Percentiles rank a stretch among this genome's conserved stretches.
These are phyloP conservation scores for Amblyornis subalaris DNA, from an alignment of 2,113 vertebrate species.

Conservation along the genomic window DNA sequence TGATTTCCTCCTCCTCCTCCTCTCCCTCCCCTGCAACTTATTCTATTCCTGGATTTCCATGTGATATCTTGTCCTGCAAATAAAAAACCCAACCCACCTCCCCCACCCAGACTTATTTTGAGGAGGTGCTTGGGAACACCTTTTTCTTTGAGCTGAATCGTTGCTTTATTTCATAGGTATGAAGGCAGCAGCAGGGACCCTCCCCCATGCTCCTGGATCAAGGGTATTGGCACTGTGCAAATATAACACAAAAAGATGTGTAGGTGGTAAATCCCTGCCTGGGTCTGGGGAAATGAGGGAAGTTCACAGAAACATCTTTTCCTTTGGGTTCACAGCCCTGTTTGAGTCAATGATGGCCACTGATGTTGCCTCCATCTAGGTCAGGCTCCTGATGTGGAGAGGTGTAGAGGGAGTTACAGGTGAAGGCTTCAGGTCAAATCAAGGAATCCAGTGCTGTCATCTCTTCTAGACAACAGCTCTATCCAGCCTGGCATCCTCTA, in stretches of 20 bases:
- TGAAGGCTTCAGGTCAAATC: background rate
- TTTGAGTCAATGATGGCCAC: background rate
- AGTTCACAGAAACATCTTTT: background rate
- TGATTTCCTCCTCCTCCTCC: background rate
- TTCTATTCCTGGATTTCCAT: constrained; percentile 18
- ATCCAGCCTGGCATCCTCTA: background rate
- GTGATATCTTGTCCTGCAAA: background rate
- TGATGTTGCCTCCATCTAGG: background rate
- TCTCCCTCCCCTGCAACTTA: constrained; percentile 13
- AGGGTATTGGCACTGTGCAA: background rate
- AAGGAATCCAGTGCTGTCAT: background rate
- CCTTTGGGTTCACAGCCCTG: background rate
- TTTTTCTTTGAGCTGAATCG: background rate
- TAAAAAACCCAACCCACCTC: background rate
- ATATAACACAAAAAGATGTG: background rate
- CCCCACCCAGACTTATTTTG: background rate
- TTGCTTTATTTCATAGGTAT: background rate
- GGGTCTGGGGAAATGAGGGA: background rate
- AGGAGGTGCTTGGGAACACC: background rate
- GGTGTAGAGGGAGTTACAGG: background rate
- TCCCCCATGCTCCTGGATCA: fast-evolving
- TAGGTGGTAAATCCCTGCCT: background rate
- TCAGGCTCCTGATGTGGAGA: background rate
- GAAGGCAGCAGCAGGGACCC: background rate
- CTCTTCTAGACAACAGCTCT: background rate